phyloP scores from a whole-genome alignment of 2,797 vertebrate species.

The Anguilla obscura region DNA sequence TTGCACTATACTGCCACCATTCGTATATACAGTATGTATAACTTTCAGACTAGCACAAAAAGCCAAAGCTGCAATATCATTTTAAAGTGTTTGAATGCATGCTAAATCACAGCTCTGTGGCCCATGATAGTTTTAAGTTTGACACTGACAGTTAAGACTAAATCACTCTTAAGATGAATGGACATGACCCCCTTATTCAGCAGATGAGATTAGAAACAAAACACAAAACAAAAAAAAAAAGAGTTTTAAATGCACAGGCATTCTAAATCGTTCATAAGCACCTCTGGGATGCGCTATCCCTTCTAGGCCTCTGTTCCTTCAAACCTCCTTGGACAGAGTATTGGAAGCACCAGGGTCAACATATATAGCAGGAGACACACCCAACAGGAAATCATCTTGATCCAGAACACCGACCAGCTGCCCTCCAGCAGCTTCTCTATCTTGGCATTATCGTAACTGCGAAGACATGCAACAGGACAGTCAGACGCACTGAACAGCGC shows the following conservation, averaged over 20 bases:
- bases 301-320: slow-evolving; percentile 73
- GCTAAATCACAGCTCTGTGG: not conserved
- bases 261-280: not conserved
- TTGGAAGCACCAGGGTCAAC: slow-evolving; percentile 84
- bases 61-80: not conserved
- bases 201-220: not conserved
- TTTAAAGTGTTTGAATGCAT: not conserved
- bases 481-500: not conserved
- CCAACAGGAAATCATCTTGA: slow-evolving; percentile 97
- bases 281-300: not conserved
- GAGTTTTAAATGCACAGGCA: not conserved
- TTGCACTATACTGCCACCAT: not conserved
- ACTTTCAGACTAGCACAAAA: not conserved
- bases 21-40: not conserved
- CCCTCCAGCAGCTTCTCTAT: slow-evolving; percentile 88
- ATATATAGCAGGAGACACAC: slow-evolving; percentile 87
- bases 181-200: not conserved
- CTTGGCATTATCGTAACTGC: slow-evolving; percentile 84
- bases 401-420: slow-evolving; percentile 94
- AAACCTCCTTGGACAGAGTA: slow-evolving; percentile 87
- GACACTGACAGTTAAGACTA: not conserved
- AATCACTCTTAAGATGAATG: not conserved
- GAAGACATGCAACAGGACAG: not conserved
- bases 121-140: not conserved
- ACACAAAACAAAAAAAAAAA: not conserved